A percentile compares a stretch with the other conserved stretches of the same genome.
These are phyloP conservation scores for Mico argentatus DNA, from an alignment of 2,797 vertebrate genomes.

Conservation along the genomic window DNA sequence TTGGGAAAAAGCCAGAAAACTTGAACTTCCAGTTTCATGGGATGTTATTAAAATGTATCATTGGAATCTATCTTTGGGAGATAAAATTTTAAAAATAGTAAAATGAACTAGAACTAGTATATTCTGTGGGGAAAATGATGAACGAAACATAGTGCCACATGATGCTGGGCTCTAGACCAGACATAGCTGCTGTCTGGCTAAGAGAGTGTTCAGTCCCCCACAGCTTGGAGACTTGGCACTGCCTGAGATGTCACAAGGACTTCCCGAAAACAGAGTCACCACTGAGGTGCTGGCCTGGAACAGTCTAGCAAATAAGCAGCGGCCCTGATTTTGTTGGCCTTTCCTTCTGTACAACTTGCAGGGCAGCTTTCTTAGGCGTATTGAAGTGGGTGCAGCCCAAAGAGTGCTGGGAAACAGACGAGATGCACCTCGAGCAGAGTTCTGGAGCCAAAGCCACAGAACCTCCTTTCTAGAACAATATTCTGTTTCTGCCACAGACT, in stretches of 20 bases:
- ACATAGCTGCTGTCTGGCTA: not conserved
- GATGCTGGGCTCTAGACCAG: not conserved
- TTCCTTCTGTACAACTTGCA: not conserved
- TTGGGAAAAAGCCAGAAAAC: not conserved
- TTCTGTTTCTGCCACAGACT: not conserved
- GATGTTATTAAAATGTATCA: not conserved
- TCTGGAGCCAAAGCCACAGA: not conserved
- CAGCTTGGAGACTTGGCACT: not conserved
- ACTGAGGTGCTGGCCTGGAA: not conserved
- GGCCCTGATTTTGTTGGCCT: not conserved
- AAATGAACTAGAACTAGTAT: not conserved
- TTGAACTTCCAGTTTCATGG: not conserved
- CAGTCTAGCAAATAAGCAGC: not conserved
- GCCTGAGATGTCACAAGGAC: not conserved
- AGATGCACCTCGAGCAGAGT: not conserved
- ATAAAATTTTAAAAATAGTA: not conserved
- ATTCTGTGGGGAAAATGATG: not conserved
- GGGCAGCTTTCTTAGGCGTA: not conserved
- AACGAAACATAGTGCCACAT: not conserved
- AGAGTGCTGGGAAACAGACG: not conserved
- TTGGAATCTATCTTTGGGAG: not conserved
- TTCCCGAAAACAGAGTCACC: not conserved
- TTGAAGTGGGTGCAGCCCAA: not conserved
- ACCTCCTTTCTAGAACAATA: not conserved
- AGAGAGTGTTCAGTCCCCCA: not conserved